Evolutionary conservation across 2,888 invertebrate genomes (phyloP), one percentile per base, ranked within the genome.

Genomic region (Synanthedon tipuliformis): DNA sequence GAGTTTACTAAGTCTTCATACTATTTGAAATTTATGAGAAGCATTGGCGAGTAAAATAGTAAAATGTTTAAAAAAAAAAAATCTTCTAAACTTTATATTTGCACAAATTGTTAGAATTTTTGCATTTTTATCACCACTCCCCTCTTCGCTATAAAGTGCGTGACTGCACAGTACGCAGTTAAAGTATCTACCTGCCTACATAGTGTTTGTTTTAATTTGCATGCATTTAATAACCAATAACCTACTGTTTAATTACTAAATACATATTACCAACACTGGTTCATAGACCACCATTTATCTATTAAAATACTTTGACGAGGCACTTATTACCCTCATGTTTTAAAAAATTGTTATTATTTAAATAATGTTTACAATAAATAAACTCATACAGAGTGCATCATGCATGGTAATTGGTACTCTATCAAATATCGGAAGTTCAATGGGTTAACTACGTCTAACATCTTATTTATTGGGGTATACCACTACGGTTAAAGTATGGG

Each of bases 381-480:
- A 51, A 68, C 67, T 65, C 67, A 64, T 59, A 76, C 72, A 70
- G 78, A 80, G 78, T 75, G 74, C 34, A 34, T 34, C 34, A 34
- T 34, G 34, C 34, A 80, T 80, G 64, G 62, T 34, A 71, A 67
- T 68, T 69, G 75, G 64, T 67, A 60, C 64, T 51, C 34, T 41
- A 51, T 51, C 41, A 41, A 27, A 41, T 16, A 51, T 41, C 52
- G 55, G 59, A 54, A 66, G 81, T 68, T 65, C 71, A 83, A 78
- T 23, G 81, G 83, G 86, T 83, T 85, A 83, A 85, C 68, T 74
- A 73, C 73, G 81, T 34, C 8, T 34, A 83, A 82, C 81, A 81
- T 78, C 78, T 84, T 75, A 83, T 81, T 75, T 66, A 59, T 50
- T 56, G 73, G 75, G 75, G 81, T 67, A n/a, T 45, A 10, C 13